These are phyloP conservation scores for Agrotis segetum DNA, from an alignment of 2,888 invertebrate species.

Conservation along the genomic window DNA sequence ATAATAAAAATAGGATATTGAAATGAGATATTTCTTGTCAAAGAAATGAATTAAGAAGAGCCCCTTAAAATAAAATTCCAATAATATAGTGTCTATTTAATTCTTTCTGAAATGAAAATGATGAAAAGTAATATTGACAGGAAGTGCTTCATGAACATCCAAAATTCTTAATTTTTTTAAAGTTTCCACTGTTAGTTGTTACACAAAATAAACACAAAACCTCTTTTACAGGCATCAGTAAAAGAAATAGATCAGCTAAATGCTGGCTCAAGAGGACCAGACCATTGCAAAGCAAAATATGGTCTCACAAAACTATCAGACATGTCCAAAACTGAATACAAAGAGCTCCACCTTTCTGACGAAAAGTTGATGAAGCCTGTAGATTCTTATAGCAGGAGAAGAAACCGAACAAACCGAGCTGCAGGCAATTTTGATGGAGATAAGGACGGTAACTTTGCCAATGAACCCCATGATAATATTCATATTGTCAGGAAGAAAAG, in stretches of 20 bases:
- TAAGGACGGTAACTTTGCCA: conserved; percentile 32
- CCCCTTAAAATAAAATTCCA: too few species aligned
- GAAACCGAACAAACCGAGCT: too few species aligned
- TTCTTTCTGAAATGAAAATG: too few species aligned
- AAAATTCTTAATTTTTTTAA: neutral
- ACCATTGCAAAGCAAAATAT: conserved; percentile 86
- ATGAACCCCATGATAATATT: conserved; percentile 68
- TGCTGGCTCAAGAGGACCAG: conserved; percentile 79
- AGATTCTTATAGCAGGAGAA: conserved; percentile 71
- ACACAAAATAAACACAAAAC: neutral
- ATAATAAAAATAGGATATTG: too few species aligned
- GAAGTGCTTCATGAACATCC: too few species aligned
- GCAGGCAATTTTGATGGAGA: too few species aligned
- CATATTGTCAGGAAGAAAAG: conserved; percentile 78
- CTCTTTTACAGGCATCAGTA: conserved; percentile 85
- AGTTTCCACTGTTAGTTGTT: neutral
- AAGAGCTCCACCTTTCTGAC: conserved; percentile 85
- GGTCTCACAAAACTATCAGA: conserved; percentile 92
- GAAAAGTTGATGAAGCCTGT: conserved; percentile 74
- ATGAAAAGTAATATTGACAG: too few species aligned
- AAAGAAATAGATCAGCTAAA: conserved; percentile 88
- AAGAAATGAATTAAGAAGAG: too few species aligned
- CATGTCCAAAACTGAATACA: conserved; percentile 92
- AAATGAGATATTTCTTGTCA: too few species aligned
- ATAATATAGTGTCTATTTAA: too few species aligned